Evolutionary conservation across 2,113 vertebrate genomes (phyloP).

Genomic region (Pygoscelis adeliae): DNA sequence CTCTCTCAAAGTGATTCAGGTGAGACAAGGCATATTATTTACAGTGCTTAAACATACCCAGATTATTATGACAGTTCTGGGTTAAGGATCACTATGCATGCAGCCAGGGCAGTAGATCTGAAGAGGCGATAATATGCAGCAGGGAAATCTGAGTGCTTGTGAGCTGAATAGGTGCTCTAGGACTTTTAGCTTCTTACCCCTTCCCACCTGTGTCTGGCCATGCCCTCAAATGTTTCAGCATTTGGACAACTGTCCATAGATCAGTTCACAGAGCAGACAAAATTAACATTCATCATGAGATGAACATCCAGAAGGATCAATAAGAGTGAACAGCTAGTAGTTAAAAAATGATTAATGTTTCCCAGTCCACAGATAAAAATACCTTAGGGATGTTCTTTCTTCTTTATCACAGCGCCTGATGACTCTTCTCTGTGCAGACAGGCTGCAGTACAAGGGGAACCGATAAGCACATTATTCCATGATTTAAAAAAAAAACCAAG

Average conservation of each 20-base stretch:
- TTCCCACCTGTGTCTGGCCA: not conserved
- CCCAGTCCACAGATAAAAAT: conserved; percentile 2
- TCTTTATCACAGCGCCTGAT: not conserved
- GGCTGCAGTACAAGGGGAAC: not conserved
- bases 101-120: not conserved
- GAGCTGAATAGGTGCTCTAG: not conserved
- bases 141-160: not conserved
- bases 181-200: not conserved
- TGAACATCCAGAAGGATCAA: not conserved
- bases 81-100: not conserved
- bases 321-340: not conserved
- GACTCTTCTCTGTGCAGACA: not conserved
- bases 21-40: not conserved
- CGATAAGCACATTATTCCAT: not conserved
- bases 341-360: not conserved
- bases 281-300: not conserved
- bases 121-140: not conserved
- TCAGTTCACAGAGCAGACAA: not conserved
- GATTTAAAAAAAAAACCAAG: not conserved
- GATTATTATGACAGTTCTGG: not conserved
- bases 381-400: not conserved
- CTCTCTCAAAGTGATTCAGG: not conserved
- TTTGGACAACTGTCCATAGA: not conserved
- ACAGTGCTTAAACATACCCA: not conserved
- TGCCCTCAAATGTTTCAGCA: not conserved